Base-by-base conservation (phyloP, 2,797 vertebrate species). In the Coracias cyanogaster region DNA sequence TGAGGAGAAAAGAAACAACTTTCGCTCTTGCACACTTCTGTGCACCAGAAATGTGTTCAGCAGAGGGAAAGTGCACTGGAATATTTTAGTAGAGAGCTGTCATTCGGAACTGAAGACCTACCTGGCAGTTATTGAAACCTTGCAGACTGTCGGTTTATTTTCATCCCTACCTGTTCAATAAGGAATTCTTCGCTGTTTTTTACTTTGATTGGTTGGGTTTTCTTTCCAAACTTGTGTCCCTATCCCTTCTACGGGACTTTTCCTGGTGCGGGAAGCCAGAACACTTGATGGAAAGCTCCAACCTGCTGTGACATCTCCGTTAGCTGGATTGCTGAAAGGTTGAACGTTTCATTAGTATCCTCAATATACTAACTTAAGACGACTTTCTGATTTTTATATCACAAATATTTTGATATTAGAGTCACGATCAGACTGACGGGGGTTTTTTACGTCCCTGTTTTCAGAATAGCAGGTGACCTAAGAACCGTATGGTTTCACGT, bases 1-100 rank as follows among this genome's bases (percentile, higher is more conserved):
- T 15, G 54, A 52, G 52, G 52, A 31, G 69, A 43, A 48, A 51
- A 79, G 19, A 21, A 16, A 5, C 24, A 8, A 0, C 33, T 67
- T 72, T 35, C 19, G 66, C 14, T 43, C 64, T 22, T 21, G 39
- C 18, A 9, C 2, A 0, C 7, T 24, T 41, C 41, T 55, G 51
- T 58, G 14, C 14, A 6, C n/a, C 43, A 31, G 46, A 16, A 31
- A 7, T 4, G 4, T 14, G 3, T 19, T 5, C 45, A 29, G 1
- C 29, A 15, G 1, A 1, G 9, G 54, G 45, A 37, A 49, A 18
- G 17, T 7, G 14, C 3, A 1, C 24, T 21, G 7, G 37, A 13
- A 9, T 60, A 2, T 81, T 45, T 25, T 14, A 29, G 55, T 21
- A 45, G 45, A 5, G 45, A 26, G 26, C 4, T 65, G 51, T 33